Percentiles rank a stretch among this genome's conserved stretches.
phyloP scores from a whole-genome alignment of 2,888 invertebrate species.

The Idaea biselata region DNA sequence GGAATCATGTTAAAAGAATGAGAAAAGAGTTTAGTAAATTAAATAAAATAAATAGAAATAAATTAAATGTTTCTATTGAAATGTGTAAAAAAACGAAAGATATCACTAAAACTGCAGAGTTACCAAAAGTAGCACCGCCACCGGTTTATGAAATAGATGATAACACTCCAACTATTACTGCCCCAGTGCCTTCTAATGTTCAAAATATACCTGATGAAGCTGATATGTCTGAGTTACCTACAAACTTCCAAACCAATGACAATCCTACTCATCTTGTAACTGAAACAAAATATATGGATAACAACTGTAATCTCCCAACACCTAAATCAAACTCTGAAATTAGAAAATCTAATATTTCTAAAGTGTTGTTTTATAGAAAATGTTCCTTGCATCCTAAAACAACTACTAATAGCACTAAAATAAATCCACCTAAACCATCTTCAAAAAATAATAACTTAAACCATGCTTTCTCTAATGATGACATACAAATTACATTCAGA shows the following conservation, averaged over 20 bases:
- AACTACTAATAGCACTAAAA: constrained; percentile 17
- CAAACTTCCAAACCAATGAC: neutral
- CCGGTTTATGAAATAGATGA: constrained; percentile 50
- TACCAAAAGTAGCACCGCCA: constrained; percentile 22
- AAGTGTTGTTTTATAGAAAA: constrained; percentile 56
- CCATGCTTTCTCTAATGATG: constrained; percentile 41
- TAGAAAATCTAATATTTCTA: constrained; percentile 11
- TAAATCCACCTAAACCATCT: constrained; percentile 21
- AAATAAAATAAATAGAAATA: constrained; percentile 60
- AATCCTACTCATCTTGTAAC: constrained; percentile 5
- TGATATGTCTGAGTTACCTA: constrained; percentile 4
- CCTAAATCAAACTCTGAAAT: neutral
- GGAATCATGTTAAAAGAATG: constrained; percentile 72
- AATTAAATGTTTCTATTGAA: constrained; percentile 73
- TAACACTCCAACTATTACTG: constrained; percentile 39
- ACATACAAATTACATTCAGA: constrained; percentile 68
- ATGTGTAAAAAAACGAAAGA: constrained; percentile 61
- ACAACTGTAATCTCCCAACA: neutral
- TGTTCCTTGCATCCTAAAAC: constrained; percentile 34
- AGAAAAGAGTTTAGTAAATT: constrained; percentile 70
- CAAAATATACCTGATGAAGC: constrained; percentile 13
- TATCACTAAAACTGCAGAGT: constrained; percentile 23
- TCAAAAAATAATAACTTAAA: constrained; percentile 33
- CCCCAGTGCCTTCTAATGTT: constrained; percentile 10
- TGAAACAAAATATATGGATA: constrained; percentile 14